Evolutionary conservation across 1,140 invertebrate genomes (phyloP), one percentile per base, ranked within the genome.

Genomic region (Lethrus apterus): DNA sequence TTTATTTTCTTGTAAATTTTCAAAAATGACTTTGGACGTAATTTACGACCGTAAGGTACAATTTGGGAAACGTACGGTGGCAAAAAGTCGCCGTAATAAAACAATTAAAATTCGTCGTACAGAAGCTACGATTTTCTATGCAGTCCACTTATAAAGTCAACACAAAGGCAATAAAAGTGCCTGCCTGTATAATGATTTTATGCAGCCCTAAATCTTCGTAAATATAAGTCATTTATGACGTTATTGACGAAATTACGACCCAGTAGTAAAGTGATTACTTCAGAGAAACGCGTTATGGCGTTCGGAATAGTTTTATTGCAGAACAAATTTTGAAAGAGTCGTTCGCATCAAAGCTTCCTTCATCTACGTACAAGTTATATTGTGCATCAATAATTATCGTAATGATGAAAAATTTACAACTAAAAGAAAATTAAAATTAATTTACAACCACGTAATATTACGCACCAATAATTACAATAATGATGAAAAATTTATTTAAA

Each of bases 221-320:
- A 46, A 46, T 36, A 46, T 46, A 48, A 41, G 34, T 29, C 36
- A 48, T 48, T 47, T 47, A 38, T 33, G 45, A 46, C 44, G 44
- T 35, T 38, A 32, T 33, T 46, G 44, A 46, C 43, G 43, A 46
- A 46, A 46, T 46, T 46, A 46, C 36, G 32, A 46, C 44, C 32
- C 44, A 46, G 44, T 46, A 46, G 44, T 46, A 46, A 46, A 46
- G 17, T 36, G 23, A 46, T 46, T 33, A 46, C 44, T 46, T 46
- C 34, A 36, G 18, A 36, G 34, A 36, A 36, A 20, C 34, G 23
- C 34, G 34, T 36, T 36, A 36, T 36, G 23, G 23, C 19, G 23
- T 36, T 36, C 23, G 23, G 34, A 36, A 36, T 36, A 36, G 34
- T 20, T 36, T 36, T 36, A 36, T 36, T 20, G 34, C 34, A 36